Evolutionary conservation across 2,113 vertebrate species (phyloP), one percentile per base, ranked within the genome.

Genomic region (Plotosus lineatus): DNA sequence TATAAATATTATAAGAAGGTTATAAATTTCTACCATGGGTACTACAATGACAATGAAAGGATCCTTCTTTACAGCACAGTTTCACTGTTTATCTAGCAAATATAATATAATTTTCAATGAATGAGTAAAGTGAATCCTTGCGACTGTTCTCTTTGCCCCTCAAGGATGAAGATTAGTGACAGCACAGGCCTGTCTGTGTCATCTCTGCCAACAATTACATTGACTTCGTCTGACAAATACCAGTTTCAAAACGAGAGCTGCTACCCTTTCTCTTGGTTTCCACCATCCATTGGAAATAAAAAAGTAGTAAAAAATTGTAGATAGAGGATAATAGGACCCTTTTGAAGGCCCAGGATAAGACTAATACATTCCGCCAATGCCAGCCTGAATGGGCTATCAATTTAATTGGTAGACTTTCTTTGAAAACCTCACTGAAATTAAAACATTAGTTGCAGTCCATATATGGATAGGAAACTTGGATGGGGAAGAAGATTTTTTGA

Each of bases 181-280:
- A 85, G 80, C 66, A 61, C 80, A 38, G 72, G 38, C 80, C 65
- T 76, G 84, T 85, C 66, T 44, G 44, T 80, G 81, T 83, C 84
- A 48, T 75, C 48, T 80, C 56, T 71, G 58, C 78, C 81, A 74
- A 80, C 73, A 80, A 78, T 83, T 83, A 85, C 66, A 77, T 15
- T 82, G 61, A 75, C 80, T 66, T 81, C 46, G 65, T 61, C 65
- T 83, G 81, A 85, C 81, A 83, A 63, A 38, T 79, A 85, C 55
- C 56, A 74, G 77, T 76, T 85, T 81, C 68, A 80, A 74, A 73
- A 74, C 66, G 63, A 44, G 36, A 85, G 78, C 56, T 77, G 74
- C 46, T 80, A 80, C 81, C 81, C 77, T 85, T 85, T 78, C 77
- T 77, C 51, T 61, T 50, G 68, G 53, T 78, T 66, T 50, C 15